phyloP scores from a whole-genome alignment of 1,140 invertebrate species.

The Drosophila ercepeae region DNA sequence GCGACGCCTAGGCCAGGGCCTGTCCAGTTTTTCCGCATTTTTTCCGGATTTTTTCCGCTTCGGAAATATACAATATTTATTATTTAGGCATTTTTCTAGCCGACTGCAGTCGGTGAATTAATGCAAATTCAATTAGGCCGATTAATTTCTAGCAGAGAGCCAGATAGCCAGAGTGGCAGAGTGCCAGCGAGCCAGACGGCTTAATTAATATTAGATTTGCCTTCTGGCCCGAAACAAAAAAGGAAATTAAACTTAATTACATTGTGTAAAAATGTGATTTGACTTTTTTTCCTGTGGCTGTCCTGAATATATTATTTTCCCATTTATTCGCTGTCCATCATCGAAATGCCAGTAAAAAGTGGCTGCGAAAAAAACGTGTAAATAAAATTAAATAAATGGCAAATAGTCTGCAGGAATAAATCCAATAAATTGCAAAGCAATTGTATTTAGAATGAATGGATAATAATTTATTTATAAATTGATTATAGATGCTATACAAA shows the following conservation, averaged over 20 bases:
- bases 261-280: conserved; percentile 32
- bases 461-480: neutral
- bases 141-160: conserved; percentile 33
- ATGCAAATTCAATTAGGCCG: conserved; percentile 47
- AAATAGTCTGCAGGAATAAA: neutral
- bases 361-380: neutral
- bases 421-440: neutral
- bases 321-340: conserved; percentile 30
- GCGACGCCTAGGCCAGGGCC: too few species aligned
- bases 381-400: conserved; percentile 20
- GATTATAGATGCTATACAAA: neutral
- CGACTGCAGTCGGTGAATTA: conserved; percentile 18
- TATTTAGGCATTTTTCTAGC: conserved; percentile 14
- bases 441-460: neutral
- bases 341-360: neutral
- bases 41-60: neutral
- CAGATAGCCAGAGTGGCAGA: too few species aligned
- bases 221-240: neutral
- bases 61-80: conserved; percentile 8
- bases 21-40: too few species aligned
- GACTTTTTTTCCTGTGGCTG: neutral
- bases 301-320: conserved; percentile 43
- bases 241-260: conserved; percentile 30
- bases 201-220: conserved; percentile 44
- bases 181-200: neutral